Percentiles rank a stretch among this genome's conserved stretches.
Conservation (phyloP, 37 sponge, comb jelly and placozoan species). For the Theonella swinhoei region DNA sequence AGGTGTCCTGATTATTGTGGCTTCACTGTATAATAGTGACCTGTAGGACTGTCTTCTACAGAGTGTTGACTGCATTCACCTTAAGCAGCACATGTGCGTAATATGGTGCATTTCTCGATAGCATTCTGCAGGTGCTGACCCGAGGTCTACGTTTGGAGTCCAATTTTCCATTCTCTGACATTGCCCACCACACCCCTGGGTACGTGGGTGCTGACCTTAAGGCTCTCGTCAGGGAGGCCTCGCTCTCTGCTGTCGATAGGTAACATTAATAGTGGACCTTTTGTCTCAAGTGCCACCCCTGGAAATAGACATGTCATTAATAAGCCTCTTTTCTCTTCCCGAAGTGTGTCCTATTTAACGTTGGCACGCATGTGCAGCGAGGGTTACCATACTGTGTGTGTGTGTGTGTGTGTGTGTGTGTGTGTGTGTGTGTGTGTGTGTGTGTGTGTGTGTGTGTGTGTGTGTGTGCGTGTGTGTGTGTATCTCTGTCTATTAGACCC, state of each 20-base stretch:
- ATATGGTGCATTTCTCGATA: constrained; percentile 8
- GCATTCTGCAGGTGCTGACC: constrained; percentile 87
- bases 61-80: too few relatives aligned
- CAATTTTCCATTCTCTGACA: constrained; percentile 50
- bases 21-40: too few relatives aligned
- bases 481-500: background rate
- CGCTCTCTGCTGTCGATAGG: constrained; percentile 72
- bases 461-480: background rate
- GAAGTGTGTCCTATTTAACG: too few relatives aligned
- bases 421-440: background rate
- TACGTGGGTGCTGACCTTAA: constrained; percentile 91
- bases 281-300: too few relatives aligned
- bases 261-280: too few relatives aligned
- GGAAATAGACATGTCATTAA: too few relatives aligned
- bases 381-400: background rate
- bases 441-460: constrained; percentile 1
- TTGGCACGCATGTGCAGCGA: too few relatives aligned
- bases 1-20: too few relatives aligned
- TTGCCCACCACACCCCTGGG: constrained; percentile 89
- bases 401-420: background rate
- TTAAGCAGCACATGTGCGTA: too few relatives aligned
- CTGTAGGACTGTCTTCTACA: too few relatives aligned
- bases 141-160: constrained; percentile 63
- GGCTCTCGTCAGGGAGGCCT: constrained; percentile 81
- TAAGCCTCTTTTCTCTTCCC: too few relatives aligned